Percentiles rank a stretch among this genome's conserved stretches.
Conservation (phyloP, 2,797 vertebrate genomes). For the Phoebastria nigripes region DNA sequence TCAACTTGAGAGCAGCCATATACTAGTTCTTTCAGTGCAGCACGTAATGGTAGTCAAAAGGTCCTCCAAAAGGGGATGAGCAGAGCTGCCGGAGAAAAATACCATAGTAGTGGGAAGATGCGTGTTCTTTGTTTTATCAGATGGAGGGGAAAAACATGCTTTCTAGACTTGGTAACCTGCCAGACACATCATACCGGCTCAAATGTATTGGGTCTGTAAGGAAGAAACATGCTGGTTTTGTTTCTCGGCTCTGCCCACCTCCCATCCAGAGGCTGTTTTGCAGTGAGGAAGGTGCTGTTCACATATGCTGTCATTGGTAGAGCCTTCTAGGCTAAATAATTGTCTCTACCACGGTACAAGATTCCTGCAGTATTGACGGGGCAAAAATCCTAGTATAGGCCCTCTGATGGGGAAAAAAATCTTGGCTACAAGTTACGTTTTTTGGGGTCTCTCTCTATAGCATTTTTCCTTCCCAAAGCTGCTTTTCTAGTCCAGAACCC, state of each 20-base stretch:
- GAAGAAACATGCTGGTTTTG: rapidly evolving
- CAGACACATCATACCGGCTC: neutral
- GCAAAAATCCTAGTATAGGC: neutral
- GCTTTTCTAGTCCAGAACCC: neutral
- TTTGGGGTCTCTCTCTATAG: neutral
- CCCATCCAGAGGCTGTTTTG: neutral
- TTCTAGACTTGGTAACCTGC: neutral
- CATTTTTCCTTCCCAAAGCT: neutral
- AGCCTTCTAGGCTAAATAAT: too few species aligned
- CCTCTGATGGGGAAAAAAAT: neutral
- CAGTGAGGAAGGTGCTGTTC: too few species aligned
- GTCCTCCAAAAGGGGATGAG: neutral
- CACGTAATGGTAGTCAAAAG: neutral
- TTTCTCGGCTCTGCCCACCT: neutral
- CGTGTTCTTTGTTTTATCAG: neutral
- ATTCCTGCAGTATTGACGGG: neutral
- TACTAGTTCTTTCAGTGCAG: too few species aligned
- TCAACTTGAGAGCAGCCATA: neutral
- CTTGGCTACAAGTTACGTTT: neutral
- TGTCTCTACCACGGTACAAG: neutral
- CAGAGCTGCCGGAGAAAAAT: neutral
- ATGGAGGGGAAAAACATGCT: too few species aligned
- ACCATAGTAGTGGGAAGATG: neutral
- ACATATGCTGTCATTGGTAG: too few species aligned
- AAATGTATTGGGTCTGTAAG: neutral